Evolutionary conservation across 2,797 vertebrate genomes (phyloP).

Genomic region (Acanthiza pusilla): DNA sequence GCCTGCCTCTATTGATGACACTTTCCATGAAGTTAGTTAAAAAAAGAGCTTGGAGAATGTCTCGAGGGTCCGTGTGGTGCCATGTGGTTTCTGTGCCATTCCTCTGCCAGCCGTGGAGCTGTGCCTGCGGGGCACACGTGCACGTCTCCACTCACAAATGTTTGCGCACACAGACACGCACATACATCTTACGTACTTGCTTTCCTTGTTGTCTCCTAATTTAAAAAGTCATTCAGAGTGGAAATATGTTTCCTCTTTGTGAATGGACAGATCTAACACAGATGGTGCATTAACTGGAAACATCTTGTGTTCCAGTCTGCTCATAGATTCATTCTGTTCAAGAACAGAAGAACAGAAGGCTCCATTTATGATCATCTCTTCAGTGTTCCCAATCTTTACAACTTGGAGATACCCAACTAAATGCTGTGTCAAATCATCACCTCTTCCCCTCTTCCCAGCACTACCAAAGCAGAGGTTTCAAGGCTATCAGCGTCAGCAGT

Average conservation of each 20-base stretch:
- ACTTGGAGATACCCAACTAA: not conserved
- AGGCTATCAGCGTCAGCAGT: not conserved
- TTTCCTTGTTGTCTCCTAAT: not conserved
- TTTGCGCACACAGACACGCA: not conserved
- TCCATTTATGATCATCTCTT: not conserved
- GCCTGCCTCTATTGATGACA: not conserved
- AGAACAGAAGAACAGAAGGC: not conserved
- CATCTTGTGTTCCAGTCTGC: conserved; percentile 1
- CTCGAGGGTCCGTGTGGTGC: not conserved
- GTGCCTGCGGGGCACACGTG: not conserved
- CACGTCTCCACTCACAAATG: rapidly evolving
- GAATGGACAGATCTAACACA: conserved; percentile 60
- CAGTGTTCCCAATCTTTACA: not conserved
- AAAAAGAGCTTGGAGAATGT: not conserved
- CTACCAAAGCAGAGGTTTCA: not conserved
- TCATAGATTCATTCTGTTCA: not conserved
- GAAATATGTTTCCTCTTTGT: conserved; percentile 60
- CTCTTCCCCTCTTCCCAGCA: not conserved
- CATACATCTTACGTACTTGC: not conserved
- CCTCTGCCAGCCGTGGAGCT: not conserved
- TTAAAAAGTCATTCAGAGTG: not conserved
- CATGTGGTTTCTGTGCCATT: rapidly evolving
- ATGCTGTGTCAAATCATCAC: not conserved
- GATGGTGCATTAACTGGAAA: conserved; percentile 53
- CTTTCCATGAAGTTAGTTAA: rapidly evolving